Percentiles rank a stretch among this genome's conserved stretches.
phyloP scores from a whole-genome alignment of 2,888 invertebrate genomes.

The Hesperia comma region DNA sequence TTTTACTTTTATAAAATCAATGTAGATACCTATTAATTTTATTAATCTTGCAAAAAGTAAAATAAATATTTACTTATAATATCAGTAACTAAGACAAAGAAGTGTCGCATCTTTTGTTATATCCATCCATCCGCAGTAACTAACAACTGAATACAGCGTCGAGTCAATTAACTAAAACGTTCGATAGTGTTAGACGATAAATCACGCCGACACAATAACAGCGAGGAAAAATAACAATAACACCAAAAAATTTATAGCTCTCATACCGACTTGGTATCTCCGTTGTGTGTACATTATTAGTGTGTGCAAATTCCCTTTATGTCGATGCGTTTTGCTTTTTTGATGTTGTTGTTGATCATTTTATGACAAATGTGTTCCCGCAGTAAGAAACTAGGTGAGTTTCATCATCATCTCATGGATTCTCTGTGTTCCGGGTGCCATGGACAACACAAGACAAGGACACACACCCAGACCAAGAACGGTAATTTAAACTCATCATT shows the following conservation, averaged over 20 bases:
- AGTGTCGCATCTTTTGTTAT: conserved; percentile 17
- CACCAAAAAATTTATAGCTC: conserved; percentile 64
- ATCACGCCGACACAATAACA: conserved; percentile 46
- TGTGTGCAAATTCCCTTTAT: conserved; percentile 25
- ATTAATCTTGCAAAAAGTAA: no score
- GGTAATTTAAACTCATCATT: no score
- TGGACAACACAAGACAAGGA: no score
- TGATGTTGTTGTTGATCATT: neutral
- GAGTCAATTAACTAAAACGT: conserved; percentile 48
- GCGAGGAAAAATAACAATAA: conserved; percentile 66
- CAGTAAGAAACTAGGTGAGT: no score
- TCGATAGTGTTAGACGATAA: conserved; percentile 47
- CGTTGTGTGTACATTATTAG: conserved; percentile 37
- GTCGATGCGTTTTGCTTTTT: conserved; percentile 10
- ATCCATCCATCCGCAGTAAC: neutral
- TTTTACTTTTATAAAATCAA: no score
- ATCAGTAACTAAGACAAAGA: no score
- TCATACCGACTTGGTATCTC: conserved; percentile 41
- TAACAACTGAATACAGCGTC: conserved; percentile 19
- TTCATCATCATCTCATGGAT: no score
- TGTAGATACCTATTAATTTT: no score
- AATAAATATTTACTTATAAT: no score
- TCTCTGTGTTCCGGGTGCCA: no score
- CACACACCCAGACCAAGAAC: no score
- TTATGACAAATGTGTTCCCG: no score